These are phyloP conservation scores for Spodoptera frugiperda DNA, from an alignment of 1,140 invertebrate genomes.

Conservation along the genomic window DNA sequence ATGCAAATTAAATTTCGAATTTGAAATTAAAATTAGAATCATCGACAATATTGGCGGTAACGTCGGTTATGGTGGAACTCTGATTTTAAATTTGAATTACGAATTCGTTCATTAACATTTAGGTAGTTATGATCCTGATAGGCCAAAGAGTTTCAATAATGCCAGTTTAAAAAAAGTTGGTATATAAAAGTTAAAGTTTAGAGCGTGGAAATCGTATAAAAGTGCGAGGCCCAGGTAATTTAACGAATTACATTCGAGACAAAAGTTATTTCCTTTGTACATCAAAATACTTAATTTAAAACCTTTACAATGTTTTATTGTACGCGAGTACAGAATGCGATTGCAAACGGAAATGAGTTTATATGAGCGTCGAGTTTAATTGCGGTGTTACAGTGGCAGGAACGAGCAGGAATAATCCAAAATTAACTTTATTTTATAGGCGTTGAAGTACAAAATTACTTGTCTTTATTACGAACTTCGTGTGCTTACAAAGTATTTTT, in stretches of 20 bases:
- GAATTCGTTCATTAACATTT: no score
- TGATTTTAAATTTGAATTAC: no score
- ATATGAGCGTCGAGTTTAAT: slow-evolving; percentile 30
- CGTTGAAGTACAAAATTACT: slow-evolving; percentile 8
- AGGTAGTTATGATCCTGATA: no score
- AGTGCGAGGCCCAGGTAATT: no score
- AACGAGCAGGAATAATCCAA: slow-evolving; percentile 9
- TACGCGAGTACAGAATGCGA: slow-evolving; percentile 3
- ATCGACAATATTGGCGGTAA: no score
- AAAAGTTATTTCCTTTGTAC: background rate
- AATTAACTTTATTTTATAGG: background rate
- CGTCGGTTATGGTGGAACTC: no score
- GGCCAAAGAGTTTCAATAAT: no score
- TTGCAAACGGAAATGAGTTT: slow-evolving; percentile 29
- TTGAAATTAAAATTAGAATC: no score
- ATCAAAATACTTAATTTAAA: slow-evolving; percentile 3
- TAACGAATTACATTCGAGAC: background rate
- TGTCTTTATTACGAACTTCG: background rate
- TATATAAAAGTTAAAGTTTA: no score
- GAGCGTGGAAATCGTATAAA: no score
- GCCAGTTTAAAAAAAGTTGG: no score
- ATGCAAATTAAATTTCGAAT: no score
- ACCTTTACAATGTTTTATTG: slow-evolving; percentile 13
- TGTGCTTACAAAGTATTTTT: slow-evolving; percentile 1
- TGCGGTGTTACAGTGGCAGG: background rate